Evolutionary conservation across 2,113 vertebrate species (phyloP).

Genomic region (Sclerurus mexicanus): DNA sequence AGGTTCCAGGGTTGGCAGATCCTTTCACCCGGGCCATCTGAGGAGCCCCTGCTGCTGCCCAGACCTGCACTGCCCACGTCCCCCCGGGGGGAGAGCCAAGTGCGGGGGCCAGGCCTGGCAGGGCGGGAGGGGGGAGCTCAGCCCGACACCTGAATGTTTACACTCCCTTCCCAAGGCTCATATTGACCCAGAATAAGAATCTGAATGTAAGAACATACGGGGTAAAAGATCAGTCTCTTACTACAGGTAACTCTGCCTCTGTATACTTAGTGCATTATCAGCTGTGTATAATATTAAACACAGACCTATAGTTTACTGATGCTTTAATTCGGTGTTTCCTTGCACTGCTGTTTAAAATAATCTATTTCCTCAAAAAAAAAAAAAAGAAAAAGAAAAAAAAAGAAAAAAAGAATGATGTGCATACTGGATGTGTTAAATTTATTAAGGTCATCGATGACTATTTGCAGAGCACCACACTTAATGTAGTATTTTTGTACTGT

Average conservation of each 20-base stretch:
- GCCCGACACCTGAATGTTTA: conserved; percentile 67
- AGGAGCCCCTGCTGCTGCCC: background rate
- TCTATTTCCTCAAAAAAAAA: conserved; percentile 32
- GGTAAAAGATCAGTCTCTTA: conserved; percentile 18
- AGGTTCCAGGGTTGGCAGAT: background rate
- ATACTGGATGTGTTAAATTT: conserved; percentile 67
- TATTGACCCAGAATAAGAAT: conserved; percentile 21
- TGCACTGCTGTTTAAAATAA: conserved; percentile 72
- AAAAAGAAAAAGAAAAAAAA: background rate
- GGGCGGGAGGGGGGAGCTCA: background rate
- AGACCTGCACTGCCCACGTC: background rate
- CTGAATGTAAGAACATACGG: background rate
- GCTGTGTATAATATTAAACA: conserved; percentile 46
- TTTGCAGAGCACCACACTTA: conserved; percentile 69
- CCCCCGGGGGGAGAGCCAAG: background rate
- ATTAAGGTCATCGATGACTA: conserved; percentile 54
- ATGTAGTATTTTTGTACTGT: conserved; percentile 79
- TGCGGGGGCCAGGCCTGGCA: background rate
- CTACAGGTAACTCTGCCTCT: conserved; percentile 45
- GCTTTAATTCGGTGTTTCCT: conserved; percentile 62
- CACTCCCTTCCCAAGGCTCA: conserved; percentile 45
- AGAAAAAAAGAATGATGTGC: conserved; percentile 14
- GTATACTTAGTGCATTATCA: conserved; percentile 64
- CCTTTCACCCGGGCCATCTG: background rate
- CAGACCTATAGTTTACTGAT: conserved; percentile 60